Evolutionary conservation across 2,888 invertebrate species (phyloP).

Genomic region (Zygothrica quintamaculata): DNA sequence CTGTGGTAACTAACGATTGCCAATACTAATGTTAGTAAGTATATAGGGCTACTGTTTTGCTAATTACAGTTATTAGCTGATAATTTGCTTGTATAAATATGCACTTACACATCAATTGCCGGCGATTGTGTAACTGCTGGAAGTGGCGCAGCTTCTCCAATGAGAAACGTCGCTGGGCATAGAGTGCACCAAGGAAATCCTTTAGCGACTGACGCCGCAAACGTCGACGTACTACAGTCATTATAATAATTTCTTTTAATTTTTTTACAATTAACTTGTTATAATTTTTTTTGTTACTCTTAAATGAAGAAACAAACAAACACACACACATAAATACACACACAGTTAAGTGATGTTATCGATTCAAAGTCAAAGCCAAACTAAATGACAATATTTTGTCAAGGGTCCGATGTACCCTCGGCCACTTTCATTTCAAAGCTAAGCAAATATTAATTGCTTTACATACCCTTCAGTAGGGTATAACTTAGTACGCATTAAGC

Average conservation of each 20-base stretch:
- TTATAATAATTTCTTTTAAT: constrained; percentile 43
- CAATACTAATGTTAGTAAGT: constrained; percentile 6
- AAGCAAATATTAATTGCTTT: constrained; percentile 41
- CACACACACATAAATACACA: constrained; percentile 4
- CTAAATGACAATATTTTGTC: constrained; percentile 40
- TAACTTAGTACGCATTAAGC: background rate
- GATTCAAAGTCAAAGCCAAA: constrained; percentile 61
- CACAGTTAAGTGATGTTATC: constrained; percentile 32
- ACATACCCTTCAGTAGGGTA: constrained; percentile 20
- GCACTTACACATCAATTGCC: constrained; percentile 63
- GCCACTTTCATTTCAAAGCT: constrained; percentile 52
- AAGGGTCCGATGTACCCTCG: constrained; percentile 59
- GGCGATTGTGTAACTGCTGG: constrained; percentile 53
- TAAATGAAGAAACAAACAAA: too few relatives aligned
- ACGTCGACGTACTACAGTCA: constrained; percentile 66
- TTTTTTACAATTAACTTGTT: background rate
- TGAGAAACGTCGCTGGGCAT: constrained; percentile 62
- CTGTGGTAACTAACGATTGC: background rate
- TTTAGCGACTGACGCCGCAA: constrained; percentile 70
- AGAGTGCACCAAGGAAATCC: constrained; percentile 62
- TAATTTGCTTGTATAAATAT: constrained; percentile 12
- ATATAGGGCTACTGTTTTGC: constrained; percentile 3
- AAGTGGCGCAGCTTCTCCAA: constrained; percentile 62
- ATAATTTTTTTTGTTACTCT: too few relatives aligned
- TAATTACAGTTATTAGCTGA: constrained; percentile 18